Base-by-base conservation (phyloP, 2,797 vertebrate species). In the Aerospiza tachiro region DNA sequence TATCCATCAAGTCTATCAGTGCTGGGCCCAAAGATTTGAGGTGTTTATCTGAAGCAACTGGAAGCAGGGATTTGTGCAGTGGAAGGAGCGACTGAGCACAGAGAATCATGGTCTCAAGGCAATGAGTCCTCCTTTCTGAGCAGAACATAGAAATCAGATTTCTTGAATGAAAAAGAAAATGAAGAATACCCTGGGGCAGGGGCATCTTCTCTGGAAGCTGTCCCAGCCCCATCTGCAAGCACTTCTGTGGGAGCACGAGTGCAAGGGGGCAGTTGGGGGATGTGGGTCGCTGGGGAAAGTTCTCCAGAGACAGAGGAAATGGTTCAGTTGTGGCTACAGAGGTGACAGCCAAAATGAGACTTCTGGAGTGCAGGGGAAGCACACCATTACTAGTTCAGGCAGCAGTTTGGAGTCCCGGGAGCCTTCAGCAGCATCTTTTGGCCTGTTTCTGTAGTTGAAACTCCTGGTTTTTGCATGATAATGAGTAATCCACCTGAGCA, bases 21-120 rank as follows among this genome's bases (percentile, higher is more conserved):
- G 15, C 33, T 55, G 40, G 28, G 49, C 20, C 17, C 59, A 66
- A 61, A 67, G 47, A 68, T 44, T 44, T 55, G 26, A 18, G 36
- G 36, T 33, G 61, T 74, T 85, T 50, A 49, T 12, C 53, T 79
- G 80, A 78, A 82, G 22, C 38, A 42, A 8, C 21, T 38, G 70
- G 36, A 42, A 40, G 59, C 5, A 22, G 33, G 22, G 8, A 9
- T 50, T 72, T 73, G 28, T 52, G 52, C 68, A 28, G 31, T 26
- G 28, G 10, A 25, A 36, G 45, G 22, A 29, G 17, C 5, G 9
- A 44, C 29, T 1, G 1, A 15, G 36, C 14, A 31, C 44, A 15
- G 26, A 50, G 63, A 62, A 36, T 40, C 9, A 1, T 2, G 1
- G 22, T 47, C 63, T 52, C 0, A 0, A n/a, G 44, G n/a, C 63